Evolutionary conservation across 64 coral and sea anemone genomes (phyloP), one percentile per base, ranked within the genome.

Genomic region (Actinia equina): DNA sequence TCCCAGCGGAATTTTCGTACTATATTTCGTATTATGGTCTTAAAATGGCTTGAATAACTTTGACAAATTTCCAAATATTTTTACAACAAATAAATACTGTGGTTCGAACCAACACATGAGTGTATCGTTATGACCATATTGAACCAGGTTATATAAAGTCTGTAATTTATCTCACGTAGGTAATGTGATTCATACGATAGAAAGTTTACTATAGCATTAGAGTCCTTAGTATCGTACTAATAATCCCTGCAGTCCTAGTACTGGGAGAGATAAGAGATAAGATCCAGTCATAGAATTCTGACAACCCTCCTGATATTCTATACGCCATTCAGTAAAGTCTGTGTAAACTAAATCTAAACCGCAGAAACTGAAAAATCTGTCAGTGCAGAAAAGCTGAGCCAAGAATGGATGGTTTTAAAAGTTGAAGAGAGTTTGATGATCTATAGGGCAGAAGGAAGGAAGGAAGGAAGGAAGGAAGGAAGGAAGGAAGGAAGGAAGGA

Each of bases 11-110:
- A 37, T 37, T 37, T 54, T 54, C 52, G 52, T 54, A 12, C 52
- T 12, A 54, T 54, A 54, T 54, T 10, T 27, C 22, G 19, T 71
- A 10, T 71, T 71, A 3, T 30, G 22, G 13, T 25, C 65, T 71
- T 63, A 71, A 22, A 71, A 71, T 71, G 7, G 65, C 65, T 74
- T n/a, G 25, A 74, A 74, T 74, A 74, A 30, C 69, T 74, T 74
- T 74, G 69, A 42, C n/a, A 14, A 42, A 26, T n/a, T 30, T 74
- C 25, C 69, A 74, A 74, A 74, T 30, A 74, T 74, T 74, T 74
- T 30, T 3, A 74, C 13, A 74, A 74, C n/a, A 30, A 27, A 49
- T 49, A 49, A 8, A 49, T 8, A 37, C 46, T 6, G 4, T 49
- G 7, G 46, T 49, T 49, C 46, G 46, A 49, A 8, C 46, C 8